phyloP scores from a whole-genome alignment of 2,113 vertebrate genomes.

The Xiphophorus maculatus region DNA sequence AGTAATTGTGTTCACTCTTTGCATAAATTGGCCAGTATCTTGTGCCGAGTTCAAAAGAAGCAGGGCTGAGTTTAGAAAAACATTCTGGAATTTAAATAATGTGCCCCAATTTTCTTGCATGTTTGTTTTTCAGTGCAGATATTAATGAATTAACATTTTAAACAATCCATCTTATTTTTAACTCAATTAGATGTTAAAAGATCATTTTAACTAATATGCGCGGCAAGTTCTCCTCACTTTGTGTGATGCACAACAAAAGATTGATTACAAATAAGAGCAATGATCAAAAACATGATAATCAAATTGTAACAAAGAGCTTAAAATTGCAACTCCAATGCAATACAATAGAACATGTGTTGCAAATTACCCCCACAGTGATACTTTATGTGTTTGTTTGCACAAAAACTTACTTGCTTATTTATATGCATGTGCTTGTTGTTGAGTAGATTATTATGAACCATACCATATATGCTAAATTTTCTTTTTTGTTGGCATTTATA shows the following conservation, averaged over 20 bases:
- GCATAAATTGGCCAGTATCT: constrained; percentile 79
- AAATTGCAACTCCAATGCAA: constrained; percentile 78
- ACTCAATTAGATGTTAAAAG: constrained; percentile 82
- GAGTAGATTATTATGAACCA: not conserved
- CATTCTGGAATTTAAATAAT: constrained; percentile 79
- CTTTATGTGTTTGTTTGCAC: constrained; percentile 16
- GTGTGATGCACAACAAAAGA: constrained; percentile 79
- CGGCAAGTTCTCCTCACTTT: constrained; percentile 75
- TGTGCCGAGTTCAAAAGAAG: constrained; percentile 83
- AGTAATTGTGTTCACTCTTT: constrained; percentile 63
- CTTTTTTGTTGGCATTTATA: constrained; percentile 2
- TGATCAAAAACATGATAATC: constrained; percentile 85
- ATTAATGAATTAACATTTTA: constrained; percentile 84
- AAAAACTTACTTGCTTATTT: not conserved
- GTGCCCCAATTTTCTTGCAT: constrained; percentile 72
- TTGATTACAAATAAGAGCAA: constrained; percentile 78
- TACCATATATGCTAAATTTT: not conserved
- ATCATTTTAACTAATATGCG: constrained; percentile 77
- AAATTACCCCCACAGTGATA: constrained; percentile 67
- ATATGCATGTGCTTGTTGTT: not conserved
- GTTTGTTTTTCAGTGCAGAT: constrained; percentile 76
- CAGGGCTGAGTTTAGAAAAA: constrained; percentile 65
- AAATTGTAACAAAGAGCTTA: constrained; percentile 77
- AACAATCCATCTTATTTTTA: constrained; percentile 83
- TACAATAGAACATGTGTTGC: constrained; percentile 66